Percentiles rank a stretch among this genome's conserved stretches.
phyloP scores from a whole-genome alignment of 2,888 invertebrate species.

The Cerceris ruficornis region DNA sequence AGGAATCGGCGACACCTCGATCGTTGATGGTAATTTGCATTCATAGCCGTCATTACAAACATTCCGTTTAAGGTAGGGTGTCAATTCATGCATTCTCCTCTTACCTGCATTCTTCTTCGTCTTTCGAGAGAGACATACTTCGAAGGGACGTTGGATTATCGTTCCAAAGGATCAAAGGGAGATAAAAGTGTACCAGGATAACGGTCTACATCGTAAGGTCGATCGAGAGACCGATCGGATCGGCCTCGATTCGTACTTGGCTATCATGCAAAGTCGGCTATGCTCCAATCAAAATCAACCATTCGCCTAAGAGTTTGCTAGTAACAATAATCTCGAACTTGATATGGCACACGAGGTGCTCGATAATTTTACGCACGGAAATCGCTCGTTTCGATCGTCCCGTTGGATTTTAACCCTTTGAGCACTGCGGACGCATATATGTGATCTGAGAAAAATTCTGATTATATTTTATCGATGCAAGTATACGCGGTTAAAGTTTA shows the following conservation, averaged over 20 bases:
- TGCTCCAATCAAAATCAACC: conserved; percentile 43
- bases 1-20: conserved; percentile 14
- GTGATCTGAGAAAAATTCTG: no score
- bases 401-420: no score
- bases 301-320: conserved; percentile 41
- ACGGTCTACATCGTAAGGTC: background rate
- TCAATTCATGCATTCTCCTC: conserved; percentile 41
- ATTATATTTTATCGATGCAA: no score
- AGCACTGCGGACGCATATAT: no score
- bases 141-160: no score
- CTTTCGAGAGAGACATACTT: conserved; percentile 14
- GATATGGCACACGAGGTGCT: conserved; percentile 31
- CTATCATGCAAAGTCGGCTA: conserved; percentile 55
- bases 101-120: conserved; percentile 50
- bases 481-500: no score
- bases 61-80: conserved; percentile 21
- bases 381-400: no score
- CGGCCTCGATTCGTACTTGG: conserved; percentile 9
- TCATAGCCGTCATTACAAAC: conserved; percentile 24
- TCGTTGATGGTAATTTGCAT: conserved; percentile 6
- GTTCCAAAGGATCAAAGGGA: no score
- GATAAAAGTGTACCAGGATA: no score
- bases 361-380: conserved; percentile 7
- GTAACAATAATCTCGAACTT: conserved; percentile 36
- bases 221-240: conserved; percentile 6